phyloP scores from a whole-genome alignment of 2,888 invertebrate species.

The Hyles lineata region DNA sequence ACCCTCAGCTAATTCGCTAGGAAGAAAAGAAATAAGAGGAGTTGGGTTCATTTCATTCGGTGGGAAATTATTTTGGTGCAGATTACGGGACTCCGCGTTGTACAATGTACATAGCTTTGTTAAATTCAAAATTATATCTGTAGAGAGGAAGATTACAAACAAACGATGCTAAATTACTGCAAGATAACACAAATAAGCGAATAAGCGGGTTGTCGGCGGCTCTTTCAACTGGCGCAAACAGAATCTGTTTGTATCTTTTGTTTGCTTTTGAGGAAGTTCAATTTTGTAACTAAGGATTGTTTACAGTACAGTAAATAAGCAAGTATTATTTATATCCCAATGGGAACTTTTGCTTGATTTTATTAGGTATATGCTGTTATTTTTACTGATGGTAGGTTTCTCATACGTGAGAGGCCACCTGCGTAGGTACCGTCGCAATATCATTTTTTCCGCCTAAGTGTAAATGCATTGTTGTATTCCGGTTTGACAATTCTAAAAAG shows the following conservation, averaged over 20 bases:
- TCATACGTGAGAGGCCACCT: no score
- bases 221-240: conserved; percentile 2
- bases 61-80: not conserved
- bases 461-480: no score
- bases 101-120: conserved; percentile 3
- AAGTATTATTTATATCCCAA: not conserved
- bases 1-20: no score
- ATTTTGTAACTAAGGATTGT: conserved; percentile 28
- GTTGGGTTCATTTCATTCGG: not conserved
- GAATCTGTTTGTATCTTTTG: conserved; percentile 1
- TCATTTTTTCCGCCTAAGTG: no score
- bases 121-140: not conserved
- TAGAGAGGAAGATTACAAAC: conserved; percentile 10
- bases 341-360: not conserved
- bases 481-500: no score
- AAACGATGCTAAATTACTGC: conserved; percentile 16
- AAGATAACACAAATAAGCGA: conserved; percentile 14
- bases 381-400: no score
- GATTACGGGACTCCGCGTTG: not conserved
- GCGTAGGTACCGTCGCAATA: no score
- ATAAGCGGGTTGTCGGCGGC: not conserved
- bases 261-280: conserved; percentile 2
- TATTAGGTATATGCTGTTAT: no score
- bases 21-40: no score
- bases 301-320: not conserved